A percentile compares a stretch with the other conserved stretches of the same genome.
Evolutionary conservation across 2,113 vertebrate genomes (phyloP).

Genomic region (Syngnathus floridae): DNA sequence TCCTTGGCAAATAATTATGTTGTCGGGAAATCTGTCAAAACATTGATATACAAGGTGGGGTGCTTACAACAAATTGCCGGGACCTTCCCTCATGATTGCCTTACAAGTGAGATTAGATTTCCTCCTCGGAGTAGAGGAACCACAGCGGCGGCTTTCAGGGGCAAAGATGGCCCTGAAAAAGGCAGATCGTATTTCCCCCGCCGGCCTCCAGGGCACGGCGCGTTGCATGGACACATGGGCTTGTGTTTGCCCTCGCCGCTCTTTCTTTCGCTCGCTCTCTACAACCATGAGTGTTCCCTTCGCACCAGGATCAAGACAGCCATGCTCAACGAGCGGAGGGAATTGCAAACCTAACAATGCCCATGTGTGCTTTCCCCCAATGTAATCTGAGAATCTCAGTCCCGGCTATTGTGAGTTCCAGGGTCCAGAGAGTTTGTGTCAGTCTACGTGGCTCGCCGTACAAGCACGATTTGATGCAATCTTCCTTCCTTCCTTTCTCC

Average conservation of each 20-base stretch:
- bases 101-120: slow-evolving; percentile 62
- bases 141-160: slow-evolving; percentile 48
- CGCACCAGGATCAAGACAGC: slow-evolving; percentile 37
- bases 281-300: slow-evolving; percentile 43
- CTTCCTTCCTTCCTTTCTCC: slow-evolving; percentile 8
- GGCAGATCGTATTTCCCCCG: slow-evolving; percentile 45
- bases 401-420: slow-evolving; percentile 45
- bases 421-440: slow-evolving; percentile 50
- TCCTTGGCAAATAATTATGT: slow-evolving; percentile 64
- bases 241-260: slow-evolving; percentile 49
- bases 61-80: slow-evolving; percentile 44
- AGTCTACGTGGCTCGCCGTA: slow-evolving; percentile 42
- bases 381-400: slow-evolving; percentile 59
- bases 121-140: slow-evolving; percentile 45
- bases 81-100: slow-evolving; percentile 35
- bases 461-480: slow-evolving; percentile 18
- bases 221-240: slow-evolving; percentile 45
- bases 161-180: slow-evolving; percentile 45
- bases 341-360: slow-evolving; percentile 55
- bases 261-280: neutral
- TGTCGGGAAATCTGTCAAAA: slow-evolving; percentile 70
- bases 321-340: slow-evolving; percentile 44
- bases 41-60: slow-evolving; percentile 61
- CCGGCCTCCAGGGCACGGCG: slow-evolving; percentile 44
- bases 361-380: slow-evolving; percentile 50